Percentiles rank a stretch among this genome's conserved stretches.
Conservation (phyloP, 2,113 vertebrate genomes). For the Acanthochromis polyacanthus region DNA sequence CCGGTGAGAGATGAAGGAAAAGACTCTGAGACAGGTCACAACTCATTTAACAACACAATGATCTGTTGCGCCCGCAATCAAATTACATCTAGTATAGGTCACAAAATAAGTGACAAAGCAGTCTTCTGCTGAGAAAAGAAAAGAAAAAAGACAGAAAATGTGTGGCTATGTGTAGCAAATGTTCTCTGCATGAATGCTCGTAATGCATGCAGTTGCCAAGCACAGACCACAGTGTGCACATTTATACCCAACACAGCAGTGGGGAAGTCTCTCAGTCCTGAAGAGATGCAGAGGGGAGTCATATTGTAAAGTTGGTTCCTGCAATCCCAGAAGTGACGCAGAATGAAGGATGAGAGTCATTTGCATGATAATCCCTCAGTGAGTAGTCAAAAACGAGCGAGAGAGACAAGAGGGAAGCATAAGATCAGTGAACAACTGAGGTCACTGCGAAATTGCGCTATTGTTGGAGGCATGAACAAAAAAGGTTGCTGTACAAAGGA, state of each 20-base stretch:
- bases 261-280: background rate
- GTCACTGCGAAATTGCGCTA: conserved; percentile 36
- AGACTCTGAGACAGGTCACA: conserved; percentile 44
- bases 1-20: conserved; percentile 23
- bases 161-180: background rate
- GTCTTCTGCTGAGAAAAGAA: conserved; percentile 6
- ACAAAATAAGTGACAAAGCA: conserved; percentile 29
- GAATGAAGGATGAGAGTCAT: conserved; percentile 39
- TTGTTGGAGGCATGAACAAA: conserved; percentile 32
- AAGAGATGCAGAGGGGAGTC: conserved; percentile 36
- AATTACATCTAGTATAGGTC: conserved; percentile 22
- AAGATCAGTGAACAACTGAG: conserved; percentile 32
- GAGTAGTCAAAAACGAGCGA: conserved; percentile 39
- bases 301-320: conserved; percentile 19
- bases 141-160: background rate
- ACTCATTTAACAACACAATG: conserved; percentile 49
- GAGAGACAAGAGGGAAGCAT: conserved; percentile 22
- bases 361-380: conserved; percentile 53
- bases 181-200: background rate
- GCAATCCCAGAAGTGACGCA: conserved; percentile 40
- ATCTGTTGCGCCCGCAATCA: conserved; percentile 23
- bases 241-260: background rate
- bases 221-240: conserved; percentile 2
- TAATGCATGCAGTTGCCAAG: background rate
- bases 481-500: conserved; percentile 18